Base-by-base conservation (phyloP, 1,140 invertebrate species). In the Conus ventricosus region DNA sequence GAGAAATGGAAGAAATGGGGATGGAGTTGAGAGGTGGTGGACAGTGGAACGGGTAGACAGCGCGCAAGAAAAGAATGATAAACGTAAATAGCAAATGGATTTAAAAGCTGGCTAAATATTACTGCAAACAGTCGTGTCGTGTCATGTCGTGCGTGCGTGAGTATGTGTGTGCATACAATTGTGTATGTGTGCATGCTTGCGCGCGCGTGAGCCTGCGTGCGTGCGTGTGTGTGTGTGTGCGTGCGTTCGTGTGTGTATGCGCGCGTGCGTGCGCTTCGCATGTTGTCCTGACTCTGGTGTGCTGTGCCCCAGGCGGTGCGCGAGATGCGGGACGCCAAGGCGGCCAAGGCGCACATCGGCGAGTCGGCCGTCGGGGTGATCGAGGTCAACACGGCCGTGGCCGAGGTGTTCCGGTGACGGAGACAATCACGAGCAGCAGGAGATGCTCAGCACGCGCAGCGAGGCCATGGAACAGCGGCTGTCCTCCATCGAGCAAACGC, bases 401-500 rank as follows among this genome's bases (percentile, higher is more conserved):
- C n/a, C 15, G 83, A 67, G 11, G 54, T 85, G 11, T 20, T 55
- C 51, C 53, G 27, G n/a, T 51, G 10, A 85, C 67, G 6, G 71
- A 85, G 27, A 15, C 11, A n/a, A 25, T 87, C 51, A 57, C 8
- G 54, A n/a, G 15, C 85, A 87, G 53, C 53, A 76, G 85, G 11
- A 55, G 15, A 13, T 25, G 17, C 51, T 87, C 0, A n/a, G 0
- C 11, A 54, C n/a, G 3, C 39, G 25, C 8, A 57, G 63, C 6
- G 71, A 87, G 6, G 20, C 53, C 0, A 55, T 87, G 27, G 92
- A 92, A 11, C 81, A 82, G 3, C 81, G 87, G 15, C 75, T 90
- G 25, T 63, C 81, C 71, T 82, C 89, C 67, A 90, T 88, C 13
- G 82, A 89, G 20, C 39, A 91, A 53, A 89, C 85, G 53, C 92